Conservation (phyloP, 1,140 invertebrate genomes). For the Oryzaephilus surinamensis region DNA sequence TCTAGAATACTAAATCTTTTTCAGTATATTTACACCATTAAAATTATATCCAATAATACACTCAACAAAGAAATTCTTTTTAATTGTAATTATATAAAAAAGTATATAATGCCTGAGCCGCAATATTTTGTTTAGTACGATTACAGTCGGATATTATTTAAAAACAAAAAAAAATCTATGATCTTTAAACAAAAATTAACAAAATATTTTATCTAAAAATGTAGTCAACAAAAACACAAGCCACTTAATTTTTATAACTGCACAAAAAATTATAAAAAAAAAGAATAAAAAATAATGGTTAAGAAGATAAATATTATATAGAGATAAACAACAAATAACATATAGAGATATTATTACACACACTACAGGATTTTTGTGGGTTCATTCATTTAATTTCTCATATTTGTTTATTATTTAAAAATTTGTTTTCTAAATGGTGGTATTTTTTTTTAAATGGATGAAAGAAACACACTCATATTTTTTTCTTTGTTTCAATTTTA, state of each 20-base stretch:
- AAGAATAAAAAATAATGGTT: too few relatives aligned
- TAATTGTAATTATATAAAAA: conserved; percentile 13
- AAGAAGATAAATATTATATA: conserved; percentile 23
- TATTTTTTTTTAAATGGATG: too few relatives aligned
- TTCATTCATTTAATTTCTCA: too few relatives aligned
- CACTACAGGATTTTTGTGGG: too few relatives aligned
- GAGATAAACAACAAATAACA: conserved; percentile 29
- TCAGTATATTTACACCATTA: conserved; percentile 22
- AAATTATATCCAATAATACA: conserved; percentile 17
- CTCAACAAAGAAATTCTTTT: conserved; percentile 17
- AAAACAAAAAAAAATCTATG: conserved; percentile 9
- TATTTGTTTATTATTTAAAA: too few relatives aligned
- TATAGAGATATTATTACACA: conserved; percentile 24
- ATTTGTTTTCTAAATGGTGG: too few relatives aligned
- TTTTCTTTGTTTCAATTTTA: too few relatives aligned
- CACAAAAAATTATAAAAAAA: conserved; percentile 18
- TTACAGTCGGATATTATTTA: conserved; percentile 13
- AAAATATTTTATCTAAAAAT: conserved; percentile 17
- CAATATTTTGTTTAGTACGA: conserved; percentile 12
- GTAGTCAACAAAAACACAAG: conserved; percentile 19
- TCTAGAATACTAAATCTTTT: conserved; percentile 11
- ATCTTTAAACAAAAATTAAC: conserved; percentile 13
- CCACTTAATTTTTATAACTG: conserved; percentile 9
- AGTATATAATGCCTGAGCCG: conserved; percentile 20
- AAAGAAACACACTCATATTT: too few relatives aligned